These are phyloP conservation scores for Labrus mixtus DNA, from an alignment of 2,113 vertebrate genomes.

Conservation along the genomic window DNA sequence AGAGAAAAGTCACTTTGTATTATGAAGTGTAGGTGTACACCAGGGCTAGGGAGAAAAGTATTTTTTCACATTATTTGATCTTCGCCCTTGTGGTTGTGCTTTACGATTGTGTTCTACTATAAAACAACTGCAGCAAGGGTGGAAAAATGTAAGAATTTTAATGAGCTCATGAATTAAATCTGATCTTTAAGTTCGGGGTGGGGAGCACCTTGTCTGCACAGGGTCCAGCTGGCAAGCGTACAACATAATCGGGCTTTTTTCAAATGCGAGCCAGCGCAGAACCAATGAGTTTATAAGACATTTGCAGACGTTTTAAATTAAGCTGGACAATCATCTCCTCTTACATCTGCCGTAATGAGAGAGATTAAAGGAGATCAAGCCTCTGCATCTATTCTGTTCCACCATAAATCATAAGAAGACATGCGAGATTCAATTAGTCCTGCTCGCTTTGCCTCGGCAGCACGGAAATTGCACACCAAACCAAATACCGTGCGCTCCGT, in stretches of 20 bases:
- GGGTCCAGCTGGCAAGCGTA: conserved; percentile 29
- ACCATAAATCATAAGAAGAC: conserved; percentile 73
- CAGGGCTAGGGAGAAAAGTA: conserved; percentile 9
- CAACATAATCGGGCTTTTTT: background rate
- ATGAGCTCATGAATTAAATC: conserved; percentile 34
- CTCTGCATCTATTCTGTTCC: conserved; percentile 54
- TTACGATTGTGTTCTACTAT: conserved; percentile 6
- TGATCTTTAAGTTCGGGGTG: conserved; percentile 14
- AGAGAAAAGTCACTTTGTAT: background rate
- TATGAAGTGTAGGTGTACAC: background rate
- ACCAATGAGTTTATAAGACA: conserved; percentile 57
- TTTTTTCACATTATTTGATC: conserved; percentile 11
- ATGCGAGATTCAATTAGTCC: conserved; percentile 72
- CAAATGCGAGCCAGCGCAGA: background rate
- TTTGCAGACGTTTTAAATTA: conserved; percentile 65
- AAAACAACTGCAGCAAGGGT: conserved; percentile 8
- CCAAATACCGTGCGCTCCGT: conserved; percentile 43
- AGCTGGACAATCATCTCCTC: conserved; percentile 65
- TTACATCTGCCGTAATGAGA: conserved; percentile 66
- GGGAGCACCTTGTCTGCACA: conserved; percentile 38
- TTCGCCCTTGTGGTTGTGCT: background rate
- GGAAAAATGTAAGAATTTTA: conserved; percentile 26
- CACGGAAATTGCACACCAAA: conserved; percentile 61
- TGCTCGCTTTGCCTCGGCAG: conserved; percentile 64
- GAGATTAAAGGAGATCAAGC: conserved; percentile 71